phyloP scores from a whole-genome alignment of 2,113 vertebrate genomes.

The Python bivittatus region DNA sequence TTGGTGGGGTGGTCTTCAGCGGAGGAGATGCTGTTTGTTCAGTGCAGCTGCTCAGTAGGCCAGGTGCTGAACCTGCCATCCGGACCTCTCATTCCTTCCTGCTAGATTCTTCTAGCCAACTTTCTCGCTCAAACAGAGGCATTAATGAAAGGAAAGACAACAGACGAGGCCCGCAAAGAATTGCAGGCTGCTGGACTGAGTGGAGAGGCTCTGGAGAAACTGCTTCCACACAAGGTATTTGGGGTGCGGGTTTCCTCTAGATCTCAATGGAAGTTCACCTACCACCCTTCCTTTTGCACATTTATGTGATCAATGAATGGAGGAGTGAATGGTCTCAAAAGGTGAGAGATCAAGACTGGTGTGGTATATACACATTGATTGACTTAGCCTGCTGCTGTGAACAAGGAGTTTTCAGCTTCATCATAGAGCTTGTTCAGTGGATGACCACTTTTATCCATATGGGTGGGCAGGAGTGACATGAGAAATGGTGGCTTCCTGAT shows the following conservation, averaged over 20 bases:
- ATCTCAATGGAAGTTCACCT: fast-evolving
- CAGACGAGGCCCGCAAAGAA: slow-evolving; percentile 86
- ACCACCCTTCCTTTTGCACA: neutral
- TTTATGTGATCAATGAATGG: neutral
- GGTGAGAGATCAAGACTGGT: neutral
- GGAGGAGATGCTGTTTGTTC: neutral
- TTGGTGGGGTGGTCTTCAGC: neutral
- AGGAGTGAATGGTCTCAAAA: neutral
- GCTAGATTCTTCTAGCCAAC: slow-evolving; percentile 92
- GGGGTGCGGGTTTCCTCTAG: fast-evolving
- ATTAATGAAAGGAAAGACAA: slow-evolving; percentile 92
- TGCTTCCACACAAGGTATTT: slow-evolving; percentile 92
- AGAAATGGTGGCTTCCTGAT: neutral
- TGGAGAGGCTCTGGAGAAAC: slow-evolving; percentile 81
- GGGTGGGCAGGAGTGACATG: neutral
- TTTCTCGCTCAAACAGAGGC: slow-evolving; percentile 97
- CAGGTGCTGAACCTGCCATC: neutral
- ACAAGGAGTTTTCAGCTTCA: neutral
- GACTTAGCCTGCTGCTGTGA: neutral
- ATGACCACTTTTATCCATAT: neutral
- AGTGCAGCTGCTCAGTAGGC: neutral
- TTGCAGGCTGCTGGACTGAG: slow-evolving; percentile 81
- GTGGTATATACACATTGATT: neutral
- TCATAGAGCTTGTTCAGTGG: neutral
- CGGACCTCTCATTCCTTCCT: neutral